Conservation (phyloP, 2,113 vertebrate species). For the Crocuta crocuta region DNA sequence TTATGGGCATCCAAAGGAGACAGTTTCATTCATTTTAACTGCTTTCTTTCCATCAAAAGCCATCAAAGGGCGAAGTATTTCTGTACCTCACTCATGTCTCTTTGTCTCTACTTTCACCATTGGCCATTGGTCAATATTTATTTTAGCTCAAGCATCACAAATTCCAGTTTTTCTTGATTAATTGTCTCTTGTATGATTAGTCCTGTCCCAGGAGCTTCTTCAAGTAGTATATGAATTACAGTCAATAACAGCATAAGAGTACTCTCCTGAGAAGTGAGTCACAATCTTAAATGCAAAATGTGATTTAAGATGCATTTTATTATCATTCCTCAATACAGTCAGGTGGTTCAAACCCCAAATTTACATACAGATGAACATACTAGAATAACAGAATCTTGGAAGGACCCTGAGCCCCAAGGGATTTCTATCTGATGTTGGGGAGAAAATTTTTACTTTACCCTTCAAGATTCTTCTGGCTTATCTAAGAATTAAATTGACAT, state of each 20-base stretch:
- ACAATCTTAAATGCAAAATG: not conserved
- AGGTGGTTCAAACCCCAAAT: not conserved
- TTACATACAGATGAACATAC: not conserved
- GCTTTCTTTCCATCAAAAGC: constrained; percentile 24
- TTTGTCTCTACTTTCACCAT: not conserved
- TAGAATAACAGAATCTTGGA: not conserved
- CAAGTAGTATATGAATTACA: not conserved
- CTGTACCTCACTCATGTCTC: not conserved
- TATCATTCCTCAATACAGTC: not conserved
- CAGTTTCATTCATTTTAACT: not conserved
- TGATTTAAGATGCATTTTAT: not conserved
- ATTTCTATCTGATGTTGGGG: not conserved
- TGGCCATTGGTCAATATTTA: not conserved
- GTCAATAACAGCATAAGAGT: not conserved
- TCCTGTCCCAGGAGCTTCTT: not conserved
- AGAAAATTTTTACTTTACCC: not conserved
- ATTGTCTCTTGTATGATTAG: not conserved
- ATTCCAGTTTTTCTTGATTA: not conserved
- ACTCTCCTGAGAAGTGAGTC: not conserved
- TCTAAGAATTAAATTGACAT: not conserved
- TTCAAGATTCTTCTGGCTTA: not conserved
- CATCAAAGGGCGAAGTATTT: constrained; percentile 2
- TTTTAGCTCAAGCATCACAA: not conserved
- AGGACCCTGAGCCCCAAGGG: not conserved
- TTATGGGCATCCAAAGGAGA: not conserved